Percentiles rank a stretch among this genome's conserved stretches.
Evolutionary conservation across 2,113 vertebrate species (phyloP).

Genomic region (Pagrus major): DNA sequence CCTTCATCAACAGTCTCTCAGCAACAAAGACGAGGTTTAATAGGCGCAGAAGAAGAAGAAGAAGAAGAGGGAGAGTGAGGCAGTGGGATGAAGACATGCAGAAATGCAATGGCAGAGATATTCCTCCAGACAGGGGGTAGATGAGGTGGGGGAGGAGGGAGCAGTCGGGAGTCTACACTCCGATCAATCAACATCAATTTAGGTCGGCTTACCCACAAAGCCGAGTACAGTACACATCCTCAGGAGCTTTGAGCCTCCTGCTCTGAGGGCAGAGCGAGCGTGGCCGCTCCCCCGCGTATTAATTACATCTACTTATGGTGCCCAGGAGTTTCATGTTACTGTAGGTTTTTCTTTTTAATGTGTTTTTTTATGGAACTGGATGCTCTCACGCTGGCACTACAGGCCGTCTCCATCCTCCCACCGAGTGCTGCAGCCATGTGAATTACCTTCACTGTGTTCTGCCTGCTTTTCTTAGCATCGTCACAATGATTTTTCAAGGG

Average conservation of each 20-base stretch:
- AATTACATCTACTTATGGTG: constrained; percentile 48
- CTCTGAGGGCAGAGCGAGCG: constrained; percentile 30
- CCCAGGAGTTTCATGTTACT: constrained; percentile 8
- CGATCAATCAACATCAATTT: constrained; percentile 65
- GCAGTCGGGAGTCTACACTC: not conserved
- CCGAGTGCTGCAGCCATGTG: not conserved
- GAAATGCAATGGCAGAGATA: not conserved
- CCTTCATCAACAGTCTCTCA: not conserved
- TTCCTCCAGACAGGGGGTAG: not conserved
- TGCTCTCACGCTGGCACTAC: constrained; percentile 2
- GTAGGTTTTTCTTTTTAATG: constrained; percentile 12
- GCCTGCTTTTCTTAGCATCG: not conserved
- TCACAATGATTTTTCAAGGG: not conserved
- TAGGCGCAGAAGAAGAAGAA: too few species aligned
- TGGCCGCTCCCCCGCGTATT: constrained; percentile 32
- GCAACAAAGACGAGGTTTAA: not conserved
- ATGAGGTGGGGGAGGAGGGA: not conserved
- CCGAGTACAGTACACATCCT: constrained; percentile 29
- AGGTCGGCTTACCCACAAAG: constrained; percentile 40
- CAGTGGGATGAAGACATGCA: not conserved
- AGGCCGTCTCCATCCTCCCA: not conserved
- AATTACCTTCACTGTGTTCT: not conserved
- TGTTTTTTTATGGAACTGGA: not conserved
- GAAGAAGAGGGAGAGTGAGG: not conserved
- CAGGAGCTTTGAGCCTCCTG: constrained; percentile 19